Conservation (phyloP, 2,888 invertebrate species). For the Ormyrus nitidulus region DNA sequence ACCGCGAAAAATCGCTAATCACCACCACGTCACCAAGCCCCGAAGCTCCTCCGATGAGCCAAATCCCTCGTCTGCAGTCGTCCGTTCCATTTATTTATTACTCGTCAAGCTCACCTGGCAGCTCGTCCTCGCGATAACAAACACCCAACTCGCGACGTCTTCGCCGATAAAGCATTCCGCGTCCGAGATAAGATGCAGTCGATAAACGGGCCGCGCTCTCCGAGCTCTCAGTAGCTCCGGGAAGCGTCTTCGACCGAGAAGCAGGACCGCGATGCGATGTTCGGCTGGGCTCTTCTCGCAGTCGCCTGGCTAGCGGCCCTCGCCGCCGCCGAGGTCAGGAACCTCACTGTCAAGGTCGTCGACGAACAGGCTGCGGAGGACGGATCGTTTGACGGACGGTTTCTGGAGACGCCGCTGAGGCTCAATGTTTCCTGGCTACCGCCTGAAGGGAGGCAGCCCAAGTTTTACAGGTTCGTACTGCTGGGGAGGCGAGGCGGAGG, state of each 20-base stretch:
- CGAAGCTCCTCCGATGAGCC: too few species aligned
- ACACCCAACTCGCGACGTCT: too few species aligned
- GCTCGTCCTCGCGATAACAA: too few species aligned
- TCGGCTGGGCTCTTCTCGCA: background rate
- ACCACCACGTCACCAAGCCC: too few species aligned
- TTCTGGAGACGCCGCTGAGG: slow-evolving; percentile 7
- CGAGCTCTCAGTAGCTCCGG: background rate
- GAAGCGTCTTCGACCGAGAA: background rate
- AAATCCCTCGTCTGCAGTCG: too few species aligned
- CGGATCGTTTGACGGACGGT: background rate
- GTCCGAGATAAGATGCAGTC: slow-evolving; percentile 43
- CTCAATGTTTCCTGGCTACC: slow-evolving; percentile 49
- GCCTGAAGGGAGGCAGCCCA: slow-evolving; percentile 9
- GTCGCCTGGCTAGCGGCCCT: background rate
- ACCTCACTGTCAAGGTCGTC: slow-evolving; percentile 31
- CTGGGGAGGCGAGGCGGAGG: too few species aligned
- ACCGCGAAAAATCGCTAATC: too few species aligned
- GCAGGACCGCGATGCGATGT: slow-evolving; percentile 26
- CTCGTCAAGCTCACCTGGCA: too few species aligned
- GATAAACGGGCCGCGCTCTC: slow-evolving; percentile 16
- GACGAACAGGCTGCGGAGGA: slow-evolving; percentile 2
- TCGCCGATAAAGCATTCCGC: slow-evolving; percentile 15
- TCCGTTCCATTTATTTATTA: too few species aligned
- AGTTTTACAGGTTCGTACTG: slow-evolving; percentile 41
- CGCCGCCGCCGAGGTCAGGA: slow-evolving; percentile 15